These are phyloP conservation scores for Tachycineta bicolor DNA, from an alignment of 2,113 vertebrate species.

Conservation along the genomic window DNA sequence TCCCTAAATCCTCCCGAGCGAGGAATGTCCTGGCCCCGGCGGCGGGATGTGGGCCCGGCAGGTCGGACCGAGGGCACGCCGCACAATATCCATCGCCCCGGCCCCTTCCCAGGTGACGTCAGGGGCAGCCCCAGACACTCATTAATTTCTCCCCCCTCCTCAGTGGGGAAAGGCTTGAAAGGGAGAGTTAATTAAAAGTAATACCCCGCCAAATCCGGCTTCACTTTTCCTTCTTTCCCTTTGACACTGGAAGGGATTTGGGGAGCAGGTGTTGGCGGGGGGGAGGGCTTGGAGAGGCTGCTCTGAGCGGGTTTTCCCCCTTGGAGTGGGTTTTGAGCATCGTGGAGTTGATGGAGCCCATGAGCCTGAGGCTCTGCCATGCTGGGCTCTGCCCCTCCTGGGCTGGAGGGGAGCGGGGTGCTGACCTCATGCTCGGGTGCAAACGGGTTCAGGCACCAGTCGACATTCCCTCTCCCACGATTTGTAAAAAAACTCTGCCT, in stretches of 20 bases:
- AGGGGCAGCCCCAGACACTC: slow-evolving; percentile 75
- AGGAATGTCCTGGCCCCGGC: slow-evolving; percentile 64
- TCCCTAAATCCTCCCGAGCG: slow-evolving; percentile 76
- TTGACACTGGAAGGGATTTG: slow-evolving; percentile 61
- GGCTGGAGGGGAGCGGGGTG: not conserved
- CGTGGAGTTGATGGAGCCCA: not conserved
- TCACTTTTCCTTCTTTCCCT: slow-evolving; percentile 60
- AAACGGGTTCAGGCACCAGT: not conserved
- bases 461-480: not conserved
- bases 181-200: slow-evolving; percentile 82
- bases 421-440: not conserved
- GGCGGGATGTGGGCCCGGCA: slow-evolving; percentile 12
- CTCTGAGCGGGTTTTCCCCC: not conserved
- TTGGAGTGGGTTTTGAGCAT: not conserved
- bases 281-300: not conserved
- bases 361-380: not conserved
- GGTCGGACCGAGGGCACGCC: slow-evolving; percentile 68
- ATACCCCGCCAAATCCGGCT: slow-evolving; percentile 73
- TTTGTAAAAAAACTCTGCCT: not conserved
- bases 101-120: slow-evolving; percentile 77
- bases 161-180: slow-evolving; percentile 62
- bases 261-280: slow-evolving; percentile 73
- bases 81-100: slow-evolving; percentile 49
- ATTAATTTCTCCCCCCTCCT: slow-evolving; percentile 77
- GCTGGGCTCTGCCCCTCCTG: not conserved